Evolutionary conservation across 2,888 invertebrate genomes (phyloP), one percentile per base, ranked within the genome.

Genomic region (Pilophorus perplexus): DNA sequence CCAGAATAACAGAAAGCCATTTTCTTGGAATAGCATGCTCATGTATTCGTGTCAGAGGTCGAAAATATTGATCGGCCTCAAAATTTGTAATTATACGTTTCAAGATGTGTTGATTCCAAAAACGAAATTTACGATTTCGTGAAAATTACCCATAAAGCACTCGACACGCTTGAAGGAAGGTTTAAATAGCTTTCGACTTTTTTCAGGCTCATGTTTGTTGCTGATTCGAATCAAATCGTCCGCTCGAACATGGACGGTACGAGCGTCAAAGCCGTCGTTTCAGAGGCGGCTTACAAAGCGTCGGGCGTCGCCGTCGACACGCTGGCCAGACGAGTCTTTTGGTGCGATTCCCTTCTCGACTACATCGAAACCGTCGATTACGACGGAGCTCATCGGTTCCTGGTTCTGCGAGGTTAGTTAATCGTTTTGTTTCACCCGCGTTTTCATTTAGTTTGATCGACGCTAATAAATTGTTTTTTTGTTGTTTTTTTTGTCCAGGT

Each of bases 351-450:
- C 0, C 80, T 95, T 12, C 79, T 97, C 62, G 96, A 98, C 79
- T 93, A 96, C 76, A 93, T 99, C 70, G 96, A 97, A 75, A 92
- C 94, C 0, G 91, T 95, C 0, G 93, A 96, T 77, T 99, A 98
- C 77, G 85, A 92, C 59, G 96, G 96, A 0, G 82, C 85, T 68
- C 85, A 88, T 72, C 81, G 95, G 70, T 87, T 88, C 69, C 82
- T 90, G 76, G 87, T 93, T 0, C 79, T 93, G 2, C 79, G 92
- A 67, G 92, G 77, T 74, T 68, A 71, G 54, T 25, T 60, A 10
- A 16, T 23, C 3, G 40, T 54, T 64, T 46, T 40, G 40, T 8
- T 33, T 33, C 12, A 12, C 10, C 6, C n/a, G 27, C 38, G 2
- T 64, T 28, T 55, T 14, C 28, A 54, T 50, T 42, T 48, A 18